These are phyloP conservation scores for Micrastur ruficollis DNA, from an alignment of 2,797 vertebrate species.

Conservation along the genomic window DNA sequence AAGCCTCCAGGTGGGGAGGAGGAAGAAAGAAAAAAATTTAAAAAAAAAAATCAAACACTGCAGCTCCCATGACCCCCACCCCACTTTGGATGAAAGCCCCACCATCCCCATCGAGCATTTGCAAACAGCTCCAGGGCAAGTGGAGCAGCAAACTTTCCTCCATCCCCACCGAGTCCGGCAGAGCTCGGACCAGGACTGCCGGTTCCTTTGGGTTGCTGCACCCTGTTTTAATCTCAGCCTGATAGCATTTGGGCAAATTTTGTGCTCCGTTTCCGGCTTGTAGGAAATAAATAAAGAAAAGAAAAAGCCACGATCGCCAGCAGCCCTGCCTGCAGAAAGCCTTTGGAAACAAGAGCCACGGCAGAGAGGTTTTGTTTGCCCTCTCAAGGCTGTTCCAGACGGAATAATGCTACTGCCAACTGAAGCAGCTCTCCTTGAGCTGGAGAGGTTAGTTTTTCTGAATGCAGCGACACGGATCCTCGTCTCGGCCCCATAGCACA, in stretches of 20 bases:
- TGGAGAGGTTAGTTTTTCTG: slow-evolving; percentile 32
- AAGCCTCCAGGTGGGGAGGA: rapidly evolving
- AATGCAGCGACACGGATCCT: slow-evolving; percentile 15
- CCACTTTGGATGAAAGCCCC: background rate
- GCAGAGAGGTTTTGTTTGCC: slow-evolving; percentile 43
- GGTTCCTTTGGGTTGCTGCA: background rate
- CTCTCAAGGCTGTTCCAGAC: slow-evolving; percentile 52
- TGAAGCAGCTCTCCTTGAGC: slow-evolving; percentile 45
- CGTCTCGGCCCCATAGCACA: background rate
- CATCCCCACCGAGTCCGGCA: rapidly evolving
- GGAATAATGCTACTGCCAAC: slow-evolving; percentile 26
- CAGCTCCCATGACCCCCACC: background rate
- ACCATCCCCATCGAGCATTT: rapidly evolving
- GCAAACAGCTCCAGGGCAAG: background rate
- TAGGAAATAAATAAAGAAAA: background rate
- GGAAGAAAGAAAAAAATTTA: background rate
- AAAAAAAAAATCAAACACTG: background rate
- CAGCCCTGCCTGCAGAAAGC: background rate
- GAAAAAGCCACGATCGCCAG: rapidly evolving
- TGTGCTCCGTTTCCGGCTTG: rapidly evolving
- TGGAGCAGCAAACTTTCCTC: rapidly evolving
- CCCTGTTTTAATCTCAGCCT: background rate
- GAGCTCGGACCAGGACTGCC: rapidly evolving
- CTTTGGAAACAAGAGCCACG: background rate
- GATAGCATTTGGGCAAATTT: background rate